These are phyloP conservation scores for Branchellion lobata DNA, from an alignment of 2,888 invertebrate genomes.

Conservation along the genomic window DNA sequence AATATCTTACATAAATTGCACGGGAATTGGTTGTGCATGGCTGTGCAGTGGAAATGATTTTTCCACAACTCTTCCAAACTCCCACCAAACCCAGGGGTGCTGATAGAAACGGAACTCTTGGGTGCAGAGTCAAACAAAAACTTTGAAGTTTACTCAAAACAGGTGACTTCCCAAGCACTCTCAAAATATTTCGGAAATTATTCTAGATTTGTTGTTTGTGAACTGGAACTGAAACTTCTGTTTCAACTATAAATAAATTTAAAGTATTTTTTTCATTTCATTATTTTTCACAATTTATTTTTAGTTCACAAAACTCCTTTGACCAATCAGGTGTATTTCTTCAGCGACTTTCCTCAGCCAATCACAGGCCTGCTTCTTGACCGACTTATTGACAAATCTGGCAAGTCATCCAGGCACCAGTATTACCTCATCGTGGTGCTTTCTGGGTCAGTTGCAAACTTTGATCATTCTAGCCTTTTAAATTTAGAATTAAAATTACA, in stretches of 20 bases:
- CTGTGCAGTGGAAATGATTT: no score
- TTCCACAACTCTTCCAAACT: no score
- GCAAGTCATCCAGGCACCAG: not conserved
- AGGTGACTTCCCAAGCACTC: not conserved
- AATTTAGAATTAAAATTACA: no score
- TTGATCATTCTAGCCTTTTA: not conserved
- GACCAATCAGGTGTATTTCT: conserved; percentile 24
- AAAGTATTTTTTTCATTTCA: no score
- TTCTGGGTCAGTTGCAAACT: conserved; percentile 21
- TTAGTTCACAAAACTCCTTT: no score
- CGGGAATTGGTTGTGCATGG: no score
- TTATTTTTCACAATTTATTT: no score
- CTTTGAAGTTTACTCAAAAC: not conserved
- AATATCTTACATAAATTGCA: no score
- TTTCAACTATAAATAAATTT: no score
- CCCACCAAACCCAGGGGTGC: not conserved
- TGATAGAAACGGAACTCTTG: not conserved
- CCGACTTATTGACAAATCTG: not conserved
- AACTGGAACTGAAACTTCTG: no score
- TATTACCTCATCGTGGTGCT: conserved; percentile 14
- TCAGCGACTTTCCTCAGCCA: conserved; percentile 31
- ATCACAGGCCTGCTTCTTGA: conserved; percentile 36
- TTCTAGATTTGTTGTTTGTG: no score
- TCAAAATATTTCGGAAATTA: no score
- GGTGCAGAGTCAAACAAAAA: not conserved